These are phyloP conservation scores for Accipiter cooperii DNA, from an alignment of 2,113 vertebrate genomes.

Conservation along the genomic window DNA sequence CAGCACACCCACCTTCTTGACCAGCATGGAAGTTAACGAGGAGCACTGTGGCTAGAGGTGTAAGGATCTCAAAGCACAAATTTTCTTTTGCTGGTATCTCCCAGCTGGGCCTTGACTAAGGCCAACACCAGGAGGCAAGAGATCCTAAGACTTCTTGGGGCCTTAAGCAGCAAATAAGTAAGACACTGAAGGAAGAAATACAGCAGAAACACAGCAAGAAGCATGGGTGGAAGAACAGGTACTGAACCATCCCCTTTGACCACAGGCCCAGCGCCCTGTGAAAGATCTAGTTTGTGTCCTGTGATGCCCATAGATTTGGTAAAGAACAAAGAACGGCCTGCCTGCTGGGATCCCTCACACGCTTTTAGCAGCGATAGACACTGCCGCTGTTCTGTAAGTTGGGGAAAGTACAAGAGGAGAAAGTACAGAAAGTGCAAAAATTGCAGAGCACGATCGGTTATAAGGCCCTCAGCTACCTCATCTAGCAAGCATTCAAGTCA, in stretches of 20 bases:
- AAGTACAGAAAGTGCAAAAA: background rate
- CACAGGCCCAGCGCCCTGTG: too few relatives aligned
- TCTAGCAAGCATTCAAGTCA: background rate
- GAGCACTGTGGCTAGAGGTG: background rate
- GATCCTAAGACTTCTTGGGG: background rate
- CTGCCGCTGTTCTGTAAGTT: background rate
- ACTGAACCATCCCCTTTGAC: background rate
- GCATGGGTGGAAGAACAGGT: background rate
- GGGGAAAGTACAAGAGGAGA: background rate
- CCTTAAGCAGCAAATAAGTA: background rate
- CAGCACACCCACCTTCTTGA: background rate
- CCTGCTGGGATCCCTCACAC: background rate
- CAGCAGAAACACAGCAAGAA: background rate
- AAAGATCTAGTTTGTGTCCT: background rate
- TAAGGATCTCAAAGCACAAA: background rate
- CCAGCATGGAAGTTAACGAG: background rate
- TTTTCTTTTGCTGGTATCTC: background rate
- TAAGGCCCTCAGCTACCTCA: background rate
- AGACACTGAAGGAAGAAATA: background rate
- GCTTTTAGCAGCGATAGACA: background rate
- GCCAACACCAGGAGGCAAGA: background rate
- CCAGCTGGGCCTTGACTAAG: background rate
- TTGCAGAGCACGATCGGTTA: accelerated
- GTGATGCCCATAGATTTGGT: background rate
- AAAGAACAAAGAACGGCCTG: background rate